Evolutionary conservation across 2,888 invertebrate genomes (phyloP).

Genomic region (Parapristionchus giblindavisi): DNA sequence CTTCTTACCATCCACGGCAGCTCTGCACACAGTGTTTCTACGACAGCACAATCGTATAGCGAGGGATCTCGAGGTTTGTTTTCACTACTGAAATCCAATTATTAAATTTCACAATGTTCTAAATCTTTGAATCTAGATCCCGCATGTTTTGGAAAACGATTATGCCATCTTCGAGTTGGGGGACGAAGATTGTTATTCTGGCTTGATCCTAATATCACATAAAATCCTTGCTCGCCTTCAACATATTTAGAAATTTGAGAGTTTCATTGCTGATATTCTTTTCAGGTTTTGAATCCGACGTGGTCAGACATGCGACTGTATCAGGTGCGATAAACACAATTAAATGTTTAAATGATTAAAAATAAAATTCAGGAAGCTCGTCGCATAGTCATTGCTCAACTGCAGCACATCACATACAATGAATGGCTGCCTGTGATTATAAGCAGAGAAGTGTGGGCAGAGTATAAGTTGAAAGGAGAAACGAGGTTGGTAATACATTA

Average conservation of each 20-base stretch:
- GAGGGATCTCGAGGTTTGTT: slow-evolving; percentile 51
- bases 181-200: too few species aligned
- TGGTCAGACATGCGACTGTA: slow-evolving; percentile 71
- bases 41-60: slow-evolving; percentile 68
- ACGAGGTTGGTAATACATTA: slow-evolving; percentile 13
- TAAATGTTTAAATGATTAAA: neutral
- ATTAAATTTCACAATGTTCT: too few species aligned
- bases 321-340: slow-evolving; percentile 49
- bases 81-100: neutral
- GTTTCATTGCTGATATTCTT: too few species aligned
- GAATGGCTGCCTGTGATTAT: slow-evolving; percentile 52
- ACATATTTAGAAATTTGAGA: too few species aligned
- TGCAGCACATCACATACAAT: slow-evolving; percentile 75
- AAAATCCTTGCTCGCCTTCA: too few species aligned
- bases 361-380: slow-evolving; percentile 69
- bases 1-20: slow-evolving; percentile 51
- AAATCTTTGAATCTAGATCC: too few species aligned
- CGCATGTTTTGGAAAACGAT: too few species aligned
- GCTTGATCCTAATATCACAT: too few species aligned
- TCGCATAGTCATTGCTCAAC: slow-evolving; percentile 71
- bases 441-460: slow-evolving; percentile 35
- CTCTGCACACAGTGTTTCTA: slow-evolving; percentile 58
- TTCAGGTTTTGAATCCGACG: slow-evolving; percentile 61
- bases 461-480: slow-evolving; percentile 32
- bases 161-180: too few species aligned